These are phyloP conservation scores for Zalophus californianus DNA, from an alignment of 2,797 vertebrate species.

Conservation along the genomic window DNA sequence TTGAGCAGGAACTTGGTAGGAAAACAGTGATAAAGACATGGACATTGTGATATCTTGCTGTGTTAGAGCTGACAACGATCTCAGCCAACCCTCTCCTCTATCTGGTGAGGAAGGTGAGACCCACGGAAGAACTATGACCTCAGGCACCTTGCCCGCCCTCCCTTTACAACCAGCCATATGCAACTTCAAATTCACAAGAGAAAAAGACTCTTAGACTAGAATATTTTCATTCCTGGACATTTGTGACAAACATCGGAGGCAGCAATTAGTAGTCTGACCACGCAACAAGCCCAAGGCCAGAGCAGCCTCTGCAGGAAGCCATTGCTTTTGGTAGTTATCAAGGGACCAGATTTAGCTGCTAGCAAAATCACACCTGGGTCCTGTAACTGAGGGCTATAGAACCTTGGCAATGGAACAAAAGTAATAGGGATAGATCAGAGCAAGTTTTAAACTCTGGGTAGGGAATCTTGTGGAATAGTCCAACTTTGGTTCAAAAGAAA, in stretches of 20 bases:
- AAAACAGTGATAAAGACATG: background rate
- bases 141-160: background rate
- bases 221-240: conserved; percentile 13
- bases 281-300: conserved; percentile 20
- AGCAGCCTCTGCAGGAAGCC: background rate
- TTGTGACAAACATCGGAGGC: conserved; percentile 4
- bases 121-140: background rate
- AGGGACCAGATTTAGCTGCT: conserved; percentile 72
- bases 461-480: conserved; percentile 59
- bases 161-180: background rate
- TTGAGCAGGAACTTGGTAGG: background rate
- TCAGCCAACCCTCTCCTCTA: background rate
- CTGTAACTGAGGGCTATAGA: conserved; percentile 7
- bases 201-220: background rate
- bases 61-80: background rate
- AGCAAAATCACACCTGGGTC: conserved; percentile 27
- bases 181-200: background rate
- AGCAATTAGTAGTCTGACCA: conserved; percentile 56
- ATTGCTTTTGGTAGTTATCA: conserved; percentile 60
- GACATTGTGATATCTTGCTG: background rate
- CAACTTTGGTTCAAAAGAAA: conserved; percentile 63
- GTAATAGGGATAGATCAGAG: conserved; percentile 45
- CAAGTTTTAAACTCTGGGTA: conserved; percentile 55
- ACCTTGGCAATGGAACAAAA: conserved; percentile 50
- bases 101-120: background rate